Evolutionary conservation across 2,797 vertebrate species (phyloP), one percentile per base, ranked within the genome.

Genomic region (Balearica regulorum): DNA sequence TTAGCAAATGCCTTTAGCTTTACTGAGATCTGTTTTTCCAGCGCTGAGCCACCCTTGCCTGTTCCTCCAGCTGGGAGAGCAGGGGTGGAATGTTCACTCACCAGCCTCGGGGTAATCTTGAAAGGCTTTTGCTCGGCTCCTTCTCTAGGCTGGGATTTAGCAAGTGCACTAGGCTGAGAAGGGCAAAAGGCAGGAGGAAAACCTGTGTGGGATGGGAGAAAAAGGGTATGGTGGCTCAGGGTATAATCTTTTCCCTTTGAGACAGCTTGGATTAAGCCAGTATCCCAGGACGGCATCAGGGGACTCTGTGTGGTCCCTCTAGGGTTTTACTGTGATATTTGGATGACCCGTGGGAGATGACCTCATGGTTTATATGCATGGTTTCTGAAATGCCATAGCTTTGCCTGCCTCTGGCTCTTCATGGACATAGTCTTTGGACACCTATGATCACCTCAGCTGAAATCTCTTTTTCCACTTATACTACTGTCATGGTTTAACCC

Each of bases 1-100:
- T 76, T 58, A 62, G 43, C 41, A 88, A 94, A 86, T 0, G 16
- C 39, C 41, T 91, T 83, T 61, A 88, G 33, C 61, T 93, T 69
- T 86, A 57, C 76, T 58, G 83, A 81, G 72, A 35, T 82, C 58
- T 89, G 37, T 76, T 94, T 95, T 95, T 88, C 90, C 83, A 86
- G 49, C 14, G 69, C 69, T 83, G 25, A 70, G 89, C 37, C 15
- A 70, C 25, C 53, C 18, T 68, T 61, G 79, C 35, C 39, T 48
- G 12, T 73, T 85, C 46, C 48, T 78, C 54, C 79, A 81, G 29
- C 44, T 82, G 70, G 35, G 62, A 94, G 6, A 91, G 41, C 19
- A 66, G 13, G 8, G 14, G 11, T 44, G 31, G 51, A 84, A 81
- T 10, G 39, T 8, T 53, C 55, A 57, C 15, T 22, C 33, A 26